phyloP scores from a whole-genome alignment of 2,888 invertebrate genomes.

The Formica aserva region DNA sequence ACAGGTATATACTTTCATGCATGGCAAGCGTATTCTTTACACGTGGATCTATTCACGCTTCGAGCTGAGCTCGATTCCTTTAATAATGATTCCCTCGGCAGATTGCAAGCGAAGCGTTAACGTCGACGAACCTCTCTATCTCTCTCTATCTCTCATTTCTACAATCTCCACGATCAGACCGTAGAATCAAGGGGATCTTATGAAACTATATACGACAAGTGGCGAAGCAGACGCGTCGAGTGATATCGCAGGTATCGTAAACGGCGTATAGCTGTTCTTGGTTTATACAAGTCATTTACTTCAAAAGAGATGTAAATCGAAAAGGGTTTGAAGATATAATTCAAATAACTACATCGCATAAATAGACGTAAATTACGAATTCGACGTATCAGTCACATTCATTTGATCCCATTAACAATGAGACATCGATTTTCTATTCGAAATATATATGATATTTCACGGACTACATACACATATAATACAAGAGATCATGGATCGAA shows the following conservation, averaged over 20 bases:
- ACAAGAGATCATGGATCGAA: neutral
- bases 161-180: conserved; percentile 34
- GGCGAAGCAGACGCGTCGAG: conserved; percentile 3
- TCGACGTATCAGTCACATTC: neutral
- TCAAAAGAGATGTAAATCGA: neutral
- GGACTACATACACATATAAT: neutral
- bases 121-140: conserved; percentile 28
- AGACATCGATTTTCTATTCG: neutral
- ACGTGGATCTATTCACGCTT: conserved; percentile 11
- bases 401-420: neutral
- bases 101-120: conserved; percentile 42
- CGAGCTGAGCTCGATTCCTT: conserved; percentile 17
- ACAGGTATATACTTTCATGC: neutral
- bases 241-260: conserved; percentile 14
- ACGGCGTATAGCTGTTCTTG: neutral
- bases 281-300: neutral
- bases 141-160: conserved; percentile 26
- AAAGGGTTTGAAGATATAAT: neutral
- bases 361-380: neutral
- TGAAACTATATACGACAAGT: conserved; percentile 24
- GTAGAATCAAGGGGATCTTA: conserved; percentile 31
- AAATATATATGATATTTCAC: neutral
- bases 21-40: neutral
- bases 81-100: conserved; percentile 36
- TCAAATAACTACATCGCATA: neutral